Evolutionary conservation across 2,888 invertebrate genomes (phyloP).

Genomic region (Camptogramma bilineatum): DNA sequence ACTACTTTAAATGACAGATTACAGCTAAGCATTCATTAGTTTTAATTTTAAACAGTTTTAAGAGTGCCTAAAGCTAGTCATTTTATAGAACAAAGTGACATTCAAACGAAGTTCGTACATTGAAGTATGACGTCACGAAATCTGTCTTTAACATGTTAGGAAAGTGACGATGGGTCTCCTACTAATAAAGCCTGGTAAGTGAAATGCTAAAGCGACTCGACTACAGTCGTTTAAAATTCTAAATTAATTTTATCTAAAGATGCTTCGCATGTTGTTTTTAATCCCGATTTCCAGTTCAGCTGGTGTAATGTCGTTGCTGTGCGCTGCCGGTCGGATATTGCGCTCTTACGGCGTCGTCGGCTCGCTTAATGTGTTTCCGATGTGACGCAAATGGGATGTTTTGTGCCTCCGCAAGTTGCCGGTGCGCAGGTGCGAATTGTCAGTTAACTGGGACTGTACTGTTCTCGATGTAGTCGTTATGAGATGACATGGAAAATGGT

Average conservation of each 20-base stretch:
- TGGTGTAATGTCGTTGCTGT: conserved; percentile 34
- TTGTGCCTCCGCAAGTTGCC: conserved; percentile 56
- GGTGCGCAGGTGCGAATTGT: conserved; percentile 58
- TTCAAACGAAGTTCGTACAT: not conserved
- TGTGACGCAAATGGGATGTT: conserved; percentile 80
- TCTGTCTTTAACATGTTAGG: not conserved
- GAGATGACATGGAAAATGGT: conserved; percentile 31
- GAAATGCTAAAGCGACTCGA: not conserved
- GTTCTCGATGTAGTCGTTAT: conserved; percentile 35
- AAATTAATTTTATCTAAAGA: not conserved
- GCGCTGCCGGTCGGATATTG: conserved; percentile 75
- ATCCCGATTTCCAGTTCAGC: conserved; percentile 24
- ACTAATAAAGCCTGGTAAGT: not conserved
- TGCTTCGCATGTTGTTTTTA: conserved; percentile 7
- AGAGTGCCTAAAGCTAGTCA: not conserved
- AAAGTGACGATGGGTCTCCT: not conserved
- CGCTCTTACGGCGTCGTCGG: conserved; percentile 73
- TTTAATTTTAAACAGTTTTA: not conserved
- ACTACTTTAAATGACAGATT: not conserved
- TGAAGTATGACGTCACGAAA: too few species aligned
- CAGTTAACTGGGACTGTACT: conserved; percentile 48
- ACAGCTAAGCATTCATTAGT: not conserved
- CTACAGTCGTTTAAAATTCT: not conserved
- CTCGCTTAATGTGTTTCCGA: conserved; percentile 80
- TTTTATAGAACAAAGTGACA: not conserved